Evolutionary conservation across 1,140 invertebrate genomes (phyloP), one percentile per base, ranked within the genome.

Genomic region (Aleiodes sp.): DNA sequence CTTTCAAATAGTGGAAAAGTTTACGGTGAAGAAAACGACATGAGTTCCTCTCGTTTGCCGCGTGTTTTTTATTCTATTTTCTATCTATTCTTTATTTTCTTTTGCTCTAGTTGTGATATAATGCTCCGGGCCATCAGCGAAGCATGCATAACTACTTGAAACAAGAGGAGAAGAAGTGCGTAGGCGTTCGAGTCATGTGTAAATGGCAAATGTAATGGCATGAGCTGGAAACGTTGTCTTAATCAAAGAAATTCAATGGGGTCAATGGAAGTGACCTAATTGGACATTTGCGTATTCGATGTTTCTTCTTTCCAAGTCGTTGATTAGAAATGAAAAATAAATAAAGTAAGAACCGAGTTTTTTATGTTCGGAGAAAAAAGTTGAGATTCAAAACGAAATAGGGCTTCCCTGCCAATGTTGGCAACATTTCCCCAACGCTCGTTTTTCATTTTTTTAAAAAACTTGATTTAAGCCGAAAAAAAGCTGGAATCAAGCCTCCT

Each of bases 251-350:
- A 2, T 52, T 52, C 6, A 52, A 52, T 52, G 19, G 46, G 26
- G 46, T 21, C 19, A 52, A 52, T 52, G 16, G 21, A 52, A 52
- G 14, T 52, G 46, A 52, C 46, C 46, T 52, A 52, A 21, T 52
- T 52, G 46, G 26, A 26, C 26, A 24, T 21, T 52, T 16, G 26
- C 21, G 21, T 52, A 10, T 52, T 9, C 16, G 16, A 16, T 16
- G 39, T n/a, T 43, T 43, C 19, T 21, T 52, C 46, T 52, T 24
- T 52, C 19, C 12, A 12, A 9, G 19, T 24, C 26, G 8, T 46
- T 10, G 21, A 46, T 41, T 16, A n/a, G n/a, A n/a, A n/a, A n/a
- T n/a, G n/a, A n/a, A n/a, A n/a, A n/a, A n/a, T n/a, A n/a, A n/a
- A n/a, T n/a, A n/a, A n/a, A n/a, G n/a, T n/a, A n/a, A n/a, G n/a